phyloP scores from a whole-genome alignment of 1,140 invertebrate genomes.

The Melitaea cinxia region DNA sequence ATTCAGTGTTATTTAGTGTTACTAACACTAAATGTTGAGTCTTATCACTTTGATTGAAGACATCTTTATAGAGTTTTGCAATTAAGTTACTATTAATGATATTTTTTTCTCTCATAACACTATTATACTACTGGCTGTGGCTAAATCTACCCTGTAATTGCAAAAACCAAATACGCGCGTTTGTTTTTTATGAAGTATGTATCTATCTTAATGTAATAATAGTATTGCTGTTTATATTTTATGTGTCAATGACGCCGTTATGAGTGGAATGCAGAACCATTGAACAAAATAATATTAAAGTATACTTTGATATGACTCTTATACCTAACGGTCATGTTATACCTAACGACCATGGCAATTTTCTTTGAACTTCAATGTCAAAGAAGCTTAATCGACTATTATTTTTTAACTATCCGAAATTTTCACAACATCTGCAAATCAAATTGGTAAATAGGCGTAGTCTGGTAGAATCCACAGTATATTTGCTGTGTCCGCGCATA shows the following conservation, averaged over 20 bases:
- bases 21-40: too few species aligned
- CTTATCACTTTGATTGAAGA: too few species aligned
- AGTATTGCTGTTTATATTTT: slow-evolving; percentile 6
- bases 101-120: neutral
- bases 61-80: too few species aligned
- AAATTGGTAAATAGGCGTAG: slow-evolving; percentile 52
- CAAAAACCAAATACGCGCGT: too few species aligned
- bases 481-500: slow-evolving; percentile 61
- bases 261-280: slow-evolving; percentile 14
- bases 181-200: neutral
- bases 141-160: too few species aligned
- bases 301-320: slow-evolving; percentile 27
- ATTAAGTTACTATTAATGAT: too few species aligned
- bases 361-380: slow-evolving; percentile 50
- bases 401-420: slow-evolving; percentile 35
- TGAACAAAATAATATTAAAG: slow-evolving; percentile 20
- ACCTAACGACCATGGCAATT: slow-evolving; percentile 32
- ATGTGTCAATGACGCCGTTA: slow-evolving; percentile 36
- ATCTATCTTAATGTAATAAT: neutral
- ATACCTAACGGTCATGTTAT: slow-evolving; percentile 27
- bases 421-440: slow-evolving; percentile 41
- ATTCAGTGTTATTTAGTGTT: neutral
- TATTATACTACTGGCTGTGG: too few species aligned
- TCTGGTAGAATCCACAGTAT: slow-evolving; percentile 61
- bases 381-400: slow-evolving; percentile 38